Evolutionary conservation across 2,888 invertebrate species (phyloP).

Genomic region (Vanessa cardui): DNA sequence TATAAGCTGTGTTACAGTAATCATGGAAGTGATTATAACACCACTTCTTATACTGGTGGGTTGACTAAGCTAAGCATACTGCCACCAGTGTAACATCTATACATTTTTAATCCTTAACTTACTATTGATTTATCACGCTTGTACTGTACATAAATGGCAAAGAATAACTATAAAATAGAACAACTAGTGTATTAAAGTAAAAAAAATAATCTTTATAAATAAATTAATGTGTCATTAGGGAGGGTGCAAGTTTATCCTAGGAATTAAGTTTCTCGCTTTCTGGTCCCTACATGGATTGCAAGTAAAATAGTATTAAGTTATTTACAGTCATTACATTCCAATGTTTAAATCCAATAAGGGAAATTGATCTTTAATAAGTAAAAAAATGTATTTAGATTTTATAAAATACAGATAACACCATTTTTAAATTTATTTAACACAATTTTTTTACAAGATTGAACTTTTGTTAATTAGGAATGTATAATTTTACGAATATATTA

Average conservation of each 20-base stretch:
- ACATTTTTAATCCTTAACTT: constrained; percentile 45
- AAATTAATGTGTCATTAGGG: constrained; percentile 37
- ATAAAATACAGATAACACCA: background rate
- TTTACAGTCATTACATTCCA: background rate
- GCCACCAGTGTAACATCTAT: constrained; percentile 51
- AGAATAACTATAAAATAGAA: constrained; percentile 44
- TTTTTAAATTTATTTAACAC: background rate
- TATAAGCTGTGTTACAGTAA: constrained; percentile 60
- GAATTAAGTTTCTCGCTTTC: constrained; percentile 25
- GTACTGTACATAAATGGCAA: constrained; percentile 76
- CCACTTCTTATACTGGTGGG: constrained; percentile 60
- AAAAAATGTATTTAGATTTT: background rate
- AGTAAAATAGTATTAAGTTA: constrained; percentile 13
- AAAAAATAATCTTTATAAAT: constrained; percentile 36
- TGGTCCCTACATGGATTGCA: constrained; percentile 35
- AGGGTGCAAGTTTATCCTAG: constrained; percentile 28
- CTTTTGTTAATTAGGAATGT: constrained; percentile 31
- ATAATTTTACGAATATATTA: constrained; percentile 1
- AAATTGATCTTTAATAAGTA: background rate
- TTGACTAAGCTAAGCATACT: constrained; percentile 54
- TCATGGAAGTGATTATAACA: constrained; percentile 75
- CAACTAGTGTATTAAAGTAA: constrained; percentile 35
- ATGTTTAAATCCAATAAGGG: constrained; percentile 2
- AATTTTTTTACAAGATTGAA: background rate
- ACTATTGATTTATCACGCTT: constrained; percentile 66